Base-by-base conservation (phyloP, 2,888 invertebrate genomes). In the Hydriomena furcata region DNA sequence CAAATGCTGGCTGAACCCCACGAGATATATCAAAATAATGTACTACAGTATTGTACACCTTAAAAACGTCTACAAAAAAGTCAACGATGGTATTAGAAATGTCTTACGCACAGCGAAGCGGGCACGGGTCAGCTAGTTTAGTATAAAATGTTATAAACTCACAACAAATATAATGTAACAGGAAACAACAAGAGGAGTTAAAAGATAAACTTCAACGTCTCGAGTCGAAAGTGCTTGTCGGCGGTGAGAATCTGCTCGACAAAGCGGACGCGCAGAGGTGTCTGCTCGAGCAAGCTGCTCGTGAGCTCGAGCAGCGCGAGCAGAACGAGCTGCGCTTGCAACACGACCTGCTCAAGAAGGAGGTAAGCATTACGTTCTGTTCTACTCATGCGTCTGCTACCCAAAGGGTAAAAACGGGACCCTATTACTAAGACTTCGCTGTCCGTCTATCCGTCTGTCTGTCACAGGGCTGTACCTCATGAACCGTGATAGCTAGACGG, bases 211-310 rank as follows among this genome's bases (percentile, higher is more conserved):
- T 99, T 47, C 93, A 94, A 56, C 95, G 95, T 5, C 92, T 99
- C 38, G 98, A 99, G 79, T 97, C 97, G 61, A 99, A 98, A 82
- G 98, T 99, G 45, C 92, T 99, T 12, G 97, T 99, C 0, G 99
- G 99, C 0, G 99, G 99, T 0, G 99, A 99, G 88, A 99, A 99
- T 88, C 92, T 99, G 5, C 91, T 99, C 56, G 99, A 99, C 79
- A 99, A 99, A 79, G 98, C 98, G 0, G 97, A 99, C 75, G 94
- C 96, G 0, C 99, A 99, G 80, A 95, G 98, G 46, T 92, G 94
- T 51, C 91, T 99, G 44, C 91, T 99, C 40, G 97, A 97, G 65
- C 96, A 96, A 54, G 96, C 98, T 0, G 95, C 97, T 7, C 88
- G 93, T 10, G 97, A 98, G 79, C 82, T 98, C 36, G 96, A 96